These are phyloP conservation scores for Ostrea denselamellosa DNA, from an alignment of 1,140 invertebrate genomes.

Conservation along the genomic window DNA sequence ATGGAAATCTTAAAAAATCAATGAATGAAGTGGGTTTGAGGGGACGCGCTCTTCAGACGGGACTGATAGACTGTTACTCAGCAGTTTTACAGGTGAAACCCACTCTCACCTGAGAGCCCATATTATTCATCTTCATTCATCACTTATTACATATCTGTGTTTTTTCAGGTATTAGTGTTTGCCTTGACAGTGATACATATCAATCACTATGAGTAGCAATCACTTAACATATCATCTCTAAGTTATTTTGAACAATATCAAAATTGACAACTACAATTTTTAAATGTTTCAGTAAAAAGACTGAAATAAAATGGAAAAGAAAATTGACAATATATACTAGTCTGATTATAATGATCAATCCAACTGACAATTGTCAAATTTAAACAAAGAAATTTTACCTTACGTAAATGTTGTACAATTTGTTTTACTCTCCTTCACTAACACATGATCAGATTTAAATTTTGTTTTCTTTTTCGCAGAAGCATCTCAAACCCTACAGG, in stretches of 20 bases:
- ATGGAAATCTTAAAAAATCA: neutral
- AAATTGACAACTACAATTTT: too few relatives aligned
- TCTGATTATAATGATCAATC: too few relatives aligned
- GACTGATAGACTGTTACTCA: neutral
- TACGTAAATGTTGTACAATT: neutral
- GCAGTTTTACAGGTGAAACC: conserved; percentile 4
- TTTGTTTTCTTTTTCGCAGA: neutral
- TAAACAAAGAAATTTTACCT: too few relatives aligned
- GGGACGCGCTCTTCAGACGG: neutral
- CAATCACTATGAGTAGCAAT: neutral
- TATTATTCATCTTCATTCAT: conserved; percentile 19
- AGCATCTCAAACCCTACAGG: neutral
- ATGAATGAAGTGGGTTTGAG: conserved; percentile 1
- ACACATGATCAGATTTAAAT: neutral
- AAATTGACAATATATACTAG: too few relatives aligned
- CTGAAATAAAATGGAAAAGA: too few relatives aligned
- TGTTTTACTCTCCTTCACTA: too few relatives aligned
- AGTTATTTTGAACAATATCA: too few relatives aligned
- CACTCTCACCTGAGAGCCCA: neutral
- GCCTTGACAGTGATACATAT: neutral
- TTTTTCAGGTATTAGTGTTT: conserved; percentile 13
- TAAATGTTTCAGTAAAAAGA: too few relatives aligned
- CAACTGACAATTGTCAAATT: too few relatives aligned
- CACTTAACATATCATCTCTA: neutral
- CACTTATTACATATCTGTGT: neutral